Percentiles rank a stretch among this genome's conserved stretches.
These are phyloP conservation scores for Menura novaehollandiae DNA, from an alignment of 2,113 vertebrate species.

Conservation along the genomic window DNA sequence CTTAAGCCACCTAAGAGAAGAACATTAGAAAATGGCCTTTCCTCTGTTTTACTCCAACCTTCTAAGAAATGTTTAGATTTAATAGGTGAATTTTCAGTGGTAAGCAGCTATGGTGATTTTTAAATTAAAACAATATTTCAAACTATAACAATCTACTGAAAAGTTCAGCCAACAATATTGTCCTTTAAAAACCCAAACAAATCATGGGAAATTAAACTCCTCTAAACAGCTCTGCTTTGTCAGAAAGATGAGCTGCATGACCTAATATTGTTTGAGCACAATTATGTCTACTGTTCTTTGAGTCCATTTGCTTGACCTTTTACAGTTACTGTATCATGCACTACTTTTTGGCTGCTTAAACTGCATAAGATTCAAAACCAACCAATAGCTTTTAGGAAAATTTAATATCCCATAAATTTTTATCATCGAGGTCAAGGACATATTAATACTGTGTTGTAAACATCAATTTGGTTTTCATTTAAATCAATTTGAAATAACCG, in stretches of 20 bases:
- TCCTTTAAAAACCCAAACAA: not conserved
- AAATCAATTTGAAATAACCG: not conserved
- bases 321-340: not conserved
- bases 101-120: not conserved
- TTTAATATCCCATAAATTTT: not conserved
- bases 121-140: not conserved
- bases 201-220: not conserved
- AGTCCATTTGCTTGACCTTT: not conserved
- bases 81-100: not conserved
- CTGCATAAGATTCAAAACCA: not conserved
- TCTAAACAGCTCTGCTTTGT: not conserved
- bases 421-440: not conserved
- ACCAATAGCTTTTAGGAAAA: not conserved
- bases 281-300: not conserved
- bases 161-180: not conserved
- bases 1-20: not conserved
- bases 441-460: not conserved
- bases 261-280: not conserved
- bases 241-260: not conserved
- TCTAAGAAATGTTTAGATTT: not conserved
- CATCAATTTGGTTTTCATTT: not conserved
- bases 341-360: not conserved
- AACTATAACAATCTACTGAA: not conserved
- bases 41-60: not conserved
- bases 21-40: not conserved